Evolutionary conservation across 1,140 invertebrate species (phyloP).

Genomic region (Palaemon carinicauda): DNA sequence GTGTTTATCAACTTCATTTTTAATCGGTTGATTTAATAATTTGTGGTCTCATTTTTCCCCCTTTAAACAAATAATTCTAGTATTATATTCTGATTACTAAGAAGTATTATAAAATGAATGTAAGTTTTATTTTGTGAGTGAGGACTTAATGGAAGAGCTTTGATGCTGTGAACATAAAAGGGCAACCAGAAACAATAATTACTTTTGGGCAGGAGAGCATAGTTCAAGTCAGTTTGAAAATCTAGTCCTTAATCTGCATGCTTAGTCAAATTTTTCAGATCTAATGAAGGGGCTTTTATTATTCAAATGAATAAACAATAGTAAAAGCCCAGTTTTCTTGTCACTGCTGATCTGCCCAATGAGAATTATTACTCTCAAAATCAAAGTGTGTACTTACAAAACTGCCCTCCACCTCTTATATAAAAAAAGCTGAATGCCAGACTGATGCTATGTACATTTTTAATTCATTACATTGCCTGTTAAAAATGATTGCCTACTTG

Average conservation of each 20-base stretch:
- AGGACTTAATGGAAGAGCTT: too few relatives aligned
- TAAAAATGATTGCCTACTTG: slow-evolving; percentile 32
- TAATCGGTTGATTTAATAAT: too few relatives aligned
- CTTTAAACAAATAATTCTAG: too few relatives aligned
- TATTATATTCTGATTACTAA: too few relatives aligned
- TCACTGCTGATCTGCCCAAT: slow-evolving; percentile 1
- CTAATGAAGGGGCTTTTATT: too few relatives aligned
- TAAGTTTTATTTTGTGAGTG: too few relatives aligned
- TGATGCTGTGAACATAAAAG: too few relatives aligned
- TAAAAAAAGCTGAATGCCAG: slow-evolving; percentile 10
- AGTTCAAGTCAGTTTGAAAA: neutral
- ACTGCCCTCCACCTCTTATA: slow-evolving; percentile 17
- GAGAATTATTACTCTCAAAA: neutral
- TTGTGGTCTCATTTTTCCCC: too few relatives aligned
- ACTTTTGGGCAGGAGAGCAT: slow-evolving; percentile 5
- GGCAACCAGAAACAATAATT: neutral
- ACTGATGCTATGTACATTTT: slow-evolving; percentile 28
- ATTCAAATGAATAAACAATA: neutral
- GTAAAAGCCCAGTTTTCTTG: neutral
- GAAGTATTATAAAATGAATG: too few relatives aligned
- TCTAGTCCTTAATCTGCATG: neutral
- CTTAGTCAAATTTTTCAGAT: too few relatives aligned
- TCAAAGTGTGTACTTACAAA: neutral
- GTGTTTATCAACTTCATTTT: too few relatives aligned
- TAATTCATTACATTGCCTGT: slow-evolving; percentile 25